phyloP scores from a whole-genome alignment of 2,113 vertebrate genomes.

The Cyanoderma ruficeps region DNA sequence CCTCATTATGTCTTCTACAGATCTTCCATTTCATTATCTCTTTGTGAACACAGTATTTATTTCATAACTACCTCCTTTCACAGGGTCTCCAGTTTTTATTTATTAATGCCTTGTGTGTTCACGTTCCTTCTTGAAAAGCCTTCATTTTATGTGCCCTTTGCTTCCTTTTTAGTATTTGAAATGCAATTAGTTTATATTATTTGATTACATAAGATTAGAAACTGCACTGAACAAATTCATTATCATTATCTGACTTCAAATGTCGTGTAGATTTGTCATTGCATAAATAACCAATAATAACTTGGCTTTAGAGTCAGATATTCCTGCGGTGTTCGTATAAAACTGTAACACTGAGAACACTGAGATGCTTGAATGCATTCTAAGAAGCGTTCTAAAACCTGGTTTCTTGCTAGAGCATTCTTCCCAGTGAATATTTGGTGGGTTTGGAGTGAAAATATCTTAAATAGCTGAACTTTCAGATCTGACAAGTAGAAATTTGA shows the following conservation, averaged over 20 bases:
- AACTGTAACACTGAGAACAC: neutral
- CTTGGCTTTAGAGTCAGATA: neutral
- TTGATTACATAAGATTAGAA: neutral
- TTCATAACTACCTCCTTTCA: neutral
- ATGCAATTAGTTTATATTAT: neutral
- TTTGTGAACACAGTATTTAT: neutral
- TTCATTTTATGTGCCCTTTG: neutral
- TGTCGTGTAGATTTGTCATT: neutral
- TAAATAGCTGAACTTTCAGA: neutral
- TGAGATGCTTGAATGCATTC: neutral
- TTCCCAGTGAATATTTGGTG: neutral
- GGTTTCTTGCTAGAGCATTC: neutral
- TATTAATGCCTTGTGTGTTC: neutral
- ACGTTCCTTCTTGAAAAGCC: neutral
- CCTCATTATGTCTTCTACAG: neutral
- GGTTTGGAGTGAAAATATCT: neutral
- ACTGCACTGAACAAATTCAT: neutral
- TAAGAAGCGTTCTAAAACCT: neutral
- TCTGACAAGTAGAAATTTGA: neutral
- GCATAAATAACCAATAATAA: neutral
- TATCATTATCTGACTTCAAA: neutral
- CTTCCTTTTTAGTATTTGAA: neutral
- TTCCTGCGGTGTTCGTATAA: neutral
- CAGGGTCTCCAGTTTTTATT: neutral
- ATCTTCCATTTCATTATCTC: neutral